Percentiles rank a stretch among this genome's conserved stretches.
Conservation (phyloP, 2,113 vertebrate genomes). For the Glareola pratincola region DNA sequence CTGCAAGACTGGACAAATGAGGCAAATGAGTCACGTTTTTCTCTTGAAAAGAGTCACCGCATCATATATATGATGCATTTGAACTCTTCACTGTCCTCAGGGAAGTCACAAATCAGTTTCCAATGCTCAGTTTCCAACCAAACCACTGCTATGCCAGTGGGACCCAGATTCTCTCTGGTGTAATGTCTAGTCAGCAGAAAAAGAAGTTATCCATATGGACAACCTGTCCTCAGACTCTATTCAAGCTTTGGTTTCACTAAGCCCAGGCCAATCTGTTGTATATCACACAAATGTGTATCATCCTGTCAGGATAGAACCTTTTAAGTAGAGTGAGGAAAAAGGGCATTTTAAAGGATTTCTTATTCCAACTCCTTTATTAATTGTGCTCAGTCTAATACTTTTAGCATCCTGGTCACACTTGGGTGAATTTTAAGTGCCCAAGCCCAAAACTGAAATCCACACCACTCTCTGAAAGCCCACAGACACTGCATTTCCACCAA, state of each 20-base stretch:
- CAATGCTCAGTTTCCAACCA: background rate
- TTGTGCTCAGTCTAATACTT: background rate
- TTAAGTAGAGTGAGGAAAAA: background rate
- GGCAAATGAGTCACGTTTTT: background rate
- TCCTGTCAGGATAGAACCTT: background rate
- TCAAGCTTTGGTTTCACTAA: background rate
- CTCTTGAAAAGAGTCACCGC: background rate
- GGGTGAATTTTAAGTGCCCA: background rate
- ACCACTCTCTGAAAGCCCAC: background rate
- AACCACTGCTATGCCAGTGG: background rate
- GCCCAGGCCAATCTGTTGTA: background rate
- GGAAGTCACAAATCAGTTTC: background rate
- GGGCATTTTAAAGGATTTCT: background rate
- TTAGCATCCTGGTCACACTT: background rate
- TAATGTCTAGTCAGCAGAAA: background rate
- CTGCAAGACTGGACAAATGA: background rate
- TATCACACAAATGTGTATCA: background rate
- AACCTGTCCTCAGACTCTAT: background rate
- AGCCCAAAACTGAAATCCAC: background rate
- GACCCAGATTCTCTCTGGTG: background rate
- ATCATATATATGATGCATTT: background rate
- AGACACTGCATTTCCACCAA: background rate
- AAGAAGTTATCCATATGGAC: background rate
- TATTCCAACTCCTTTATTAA: background rate
- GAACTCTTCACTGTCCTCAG: background rate